Conservation (phyloP, 92 coral and sea anemone species). For the Meandrina meandrites region DNA sequence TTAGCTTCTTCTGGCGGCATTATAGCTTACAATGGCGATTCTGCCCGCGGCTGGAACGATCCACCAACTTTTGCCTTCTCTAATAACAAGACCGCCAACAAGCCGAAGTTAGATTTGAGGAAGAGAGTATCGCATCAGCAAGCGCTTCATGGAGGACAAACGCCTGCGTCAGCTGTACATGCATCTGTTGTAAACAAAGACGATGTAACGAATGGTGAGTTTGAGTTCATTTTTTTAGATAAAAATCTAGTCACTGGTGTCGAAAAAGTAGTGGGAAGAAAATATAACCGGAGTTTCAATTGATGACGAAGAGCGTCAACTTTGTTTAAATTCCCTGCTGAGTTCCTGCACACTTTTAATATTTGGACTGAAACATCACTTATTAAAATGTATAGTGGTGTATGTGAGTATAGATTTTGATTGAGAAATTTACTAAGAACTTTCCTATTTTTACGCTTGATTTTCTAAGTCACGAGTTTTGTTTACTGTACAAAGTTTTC, state of each 20-base stretch:
- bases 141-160: constrained; percentile 83
- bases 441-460: not conserved
- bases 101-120: constrained; percentile 92
- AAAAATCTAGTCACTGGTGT: not conserved
- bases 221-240: not conserved
- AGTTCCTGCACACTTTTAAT: not conserved
- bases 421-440: not conserved
- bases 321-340: not conserved
- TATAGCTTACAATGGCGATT: constrained; percentile 94
- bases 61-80: constrained; percentile 95
- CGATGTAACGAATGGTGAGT: constrained; percentile 66
- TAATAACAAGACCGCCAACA: constrained; percentile 65
- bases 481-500: not conserved
- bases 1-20: constrained; percentile 80
- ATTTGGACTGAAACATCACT: not conserved
- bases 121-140: constrained; percentile 97
- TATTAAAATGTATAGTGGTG: not conserved
- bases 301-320: not conserved
- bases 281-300: no score
- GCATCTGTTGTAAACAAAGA: constrained; percentile 6
- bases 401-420: not conserved
- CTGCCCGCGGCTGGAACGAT: constrained; percentile 98
- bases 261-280: not conserved
- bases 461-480: not conserved
- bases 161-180: constrained; percentile 54